Evolutionary conservation across 2,797 vertebrate genomes (phyloP).

Genomic region (Telmatherina bonti): DNA sequence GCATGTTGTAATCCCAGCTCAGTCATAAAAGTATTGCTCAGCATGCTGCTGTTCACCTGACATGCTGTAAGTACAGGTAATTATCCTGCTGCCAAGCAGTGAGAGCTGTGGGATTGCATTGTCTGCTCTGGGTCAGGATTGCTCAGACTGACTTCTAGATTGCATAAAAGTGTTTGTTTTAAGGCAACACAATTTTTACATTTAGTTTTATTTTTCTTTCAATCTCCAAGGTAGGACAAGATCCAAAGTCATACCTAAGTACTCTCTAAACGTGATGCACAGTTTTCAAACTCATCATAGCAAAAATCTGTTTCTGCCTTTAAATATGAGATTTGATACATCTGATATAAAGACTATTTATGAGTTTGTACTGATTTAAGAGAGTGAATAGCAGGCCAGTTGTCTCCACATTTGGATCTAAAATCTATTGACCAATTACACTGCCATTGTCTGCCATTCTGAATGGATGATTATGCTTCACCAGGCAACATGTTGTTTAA

Average conservation of each 20-base stretch:
- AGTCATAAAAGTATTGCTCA: constrained; percentile 14
- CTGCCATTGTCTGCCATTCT: too few relatives aligned
- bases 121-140: background rate
- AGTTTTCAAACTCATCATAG: background rate
- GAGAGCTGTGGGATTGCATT: background rate
- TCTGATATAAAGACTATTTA: too few relatives aligned
- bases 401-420: too few relatives aligned
- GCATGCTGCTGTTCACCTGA: constrained; percentile 12
- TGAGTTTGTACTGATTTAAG: too few relatives aligned
- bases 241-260: background rate
- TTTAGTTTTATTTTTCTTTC: too few relatives aligned
- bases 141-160: constrained; percentile 15
- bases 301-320: background rate
- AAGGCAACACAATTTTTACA: background rate
- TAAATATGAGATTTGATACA: background rate
- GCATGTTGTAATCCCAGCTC: constrained; percentile 11
- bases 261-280: background rate
- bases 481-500: too few relatives aligned
- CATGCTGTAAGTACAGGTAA: constrained; percentile 27
- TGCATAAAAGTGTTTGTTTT: background rate
- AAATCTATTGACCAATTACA: too few relatives aligned
- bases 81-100: constrained; percentile 21
- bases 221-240: background rate
- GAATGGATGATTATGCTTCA: too few relatives aligned
- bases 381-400: too few relatives aligned